A percentile compares a stretch with the other conserved stretches of the same genome.
phyloP scores from a whole-genome alignment of 2,888 invertebrate genomes.

The Entomobrya proxima region DNA sequence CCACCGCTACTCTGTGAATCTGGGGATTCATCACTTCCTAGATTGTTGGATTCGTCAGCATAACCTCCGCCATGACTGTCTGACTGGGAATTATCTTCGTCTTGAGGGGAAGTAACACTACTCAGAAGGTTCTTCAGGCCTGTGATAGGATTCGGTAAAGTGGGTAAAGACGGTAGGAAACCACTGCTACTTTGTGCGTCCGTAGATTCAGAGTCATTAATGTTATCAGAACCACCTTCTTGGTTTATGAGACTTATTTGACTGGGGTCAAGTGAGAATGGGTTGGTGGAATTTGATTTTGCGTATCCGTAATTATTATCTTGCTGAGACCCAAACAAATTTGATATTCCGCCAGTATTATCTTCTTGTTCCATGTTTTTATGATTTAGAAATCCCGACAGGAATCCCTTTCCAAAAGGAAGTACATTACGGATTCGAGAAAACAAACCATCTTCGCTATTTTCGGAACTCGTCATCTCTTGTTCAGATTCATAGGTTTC shows the following conservation, averaged over 20 bases:
- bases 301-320: background rate
- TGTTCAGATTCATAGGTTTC: background rate
- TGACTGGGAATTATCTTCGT: background rate
- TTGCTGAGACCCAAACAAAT: background rate
- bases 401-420: slow-evolving; percentile 44
- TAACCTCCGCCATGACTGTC: background rate
- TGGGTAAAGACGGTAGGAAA: background rate
- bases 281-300: background rate
- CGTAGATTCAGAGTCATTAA: background rate
- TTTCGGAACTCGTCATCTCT: background rate
- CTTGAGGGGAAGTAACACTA: background rate
- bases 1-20: background rate
- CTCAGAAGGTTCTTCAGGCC: background rate
- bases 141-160: slow-evolving; percentile 5
- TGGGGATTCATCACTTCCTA: background rate
- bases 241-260: background rate
- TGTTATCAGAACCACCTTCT: too few relatives aligned
- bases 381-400: slow-evolving; percentile 32
- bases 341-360: background rate
- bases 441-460: background rate
- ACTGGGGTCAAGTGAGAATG: background rate
- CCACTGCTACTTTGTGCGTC: background rate
- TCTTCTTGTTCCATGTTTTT: background rate
- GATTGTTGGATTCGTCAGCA: too few relatives aligned
- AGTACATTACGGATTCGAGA: slow-evolving; percentile 39